These are phyloP conservation scores for Neoarius graeffei DNA, from an alignment of 2,113 vertebrate species.

Conservation along the genomic window DNA sequence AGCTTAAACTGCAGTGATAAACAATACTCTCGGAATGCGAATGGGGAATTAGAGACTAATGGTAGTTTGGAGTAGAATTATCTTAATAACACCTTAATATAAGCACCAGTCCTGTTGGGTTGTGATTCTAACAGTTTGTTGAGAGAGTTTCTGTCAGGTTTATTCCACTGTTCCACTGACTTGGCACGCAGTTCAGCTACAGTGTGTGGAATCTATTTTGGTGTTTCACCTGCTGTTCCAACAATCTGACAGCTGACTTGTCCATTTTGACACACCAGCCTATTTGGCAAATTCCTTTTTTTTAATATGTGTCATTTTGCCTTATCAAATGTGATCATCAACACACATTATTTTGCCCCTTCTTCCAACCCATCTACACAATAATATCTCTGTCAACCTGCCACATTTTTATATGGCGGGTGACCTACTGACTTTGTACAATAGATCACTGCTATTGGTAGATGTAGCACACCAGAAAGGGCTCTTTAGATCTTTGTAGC, in stretches of 20 bases:
- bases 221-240: background rate
- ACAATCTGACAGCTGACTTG: background rate
- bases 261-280: background rate
- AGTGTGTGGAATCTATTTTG: background rate
- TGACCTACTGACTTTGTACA: background rate
- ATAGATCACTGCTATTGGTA: background rate
- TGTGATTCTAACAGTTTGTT: background rate
- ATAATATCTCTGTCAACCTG: background rate
- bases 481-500: background rate
- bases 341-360: too few species aligned
- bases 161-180: background rate
- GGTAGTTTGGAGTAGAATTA: background rate
- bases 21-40: background rate
- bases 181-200: background rate
- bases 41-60: too few species aligned
- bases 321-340: too few species aligned
- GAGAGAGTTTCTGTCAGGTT: background rate
- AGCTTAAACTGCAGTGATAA: background rate
- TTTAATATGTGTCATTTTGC: too few species aligned
- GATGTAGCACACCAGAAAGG: background rate
- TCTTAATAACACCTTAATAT: background rate
- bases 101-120: background rate
- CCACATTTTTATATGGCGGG: background rate
- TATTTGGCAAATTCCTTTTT: too few species aligned
- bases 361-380: too few species aligned